A percentile compares a stretch with the other conserved stretches of the same genome.
These are phyloP conservation scores for Syrrhaptes paradoxus DNA, from an alignment of 2,113 vertebrate genomes.

Conservation along the genomic window DNA sequence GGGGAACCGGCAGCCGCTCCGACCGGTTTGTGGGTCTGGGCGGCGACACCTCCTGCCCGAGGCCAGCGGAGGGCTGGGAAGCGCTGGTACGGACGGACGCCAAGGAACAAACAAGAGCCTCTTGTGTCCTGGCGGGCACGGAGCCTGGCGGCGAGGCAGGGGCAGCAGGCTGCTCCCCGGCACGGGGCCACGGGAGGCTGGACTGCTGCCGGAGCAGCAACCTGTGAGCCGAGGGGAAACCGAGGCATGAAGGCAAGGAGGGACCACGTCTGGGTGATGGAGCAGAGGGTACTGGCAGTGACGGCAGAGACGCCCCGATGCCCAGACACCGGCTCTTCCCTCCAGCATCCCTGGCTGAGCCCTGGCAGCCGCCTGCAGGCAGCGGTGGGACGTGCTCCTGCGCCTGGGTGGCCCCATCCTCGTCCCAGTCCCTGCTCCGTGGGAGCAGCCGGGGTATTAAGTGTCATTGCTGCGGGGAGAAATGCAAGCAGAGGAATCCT, in stretches of 20 bases:
- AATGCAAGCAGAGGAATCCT: constrained; percentile 68
- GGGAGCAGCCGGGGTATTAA: constrained; percentile 14
- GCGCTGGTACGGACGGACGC: background rate
- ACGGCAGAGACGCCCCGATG: fast-evolving
- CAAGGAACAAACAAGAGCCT: background rate
- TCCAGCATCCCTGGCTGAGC: background rate
- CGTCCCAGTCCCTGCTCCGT: background rate
- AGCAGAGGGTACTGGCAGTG: background rate
- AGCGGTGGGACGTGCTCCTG: fast-evolving
- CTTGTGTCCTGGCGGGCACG: background rate
- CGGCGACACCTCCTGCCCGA: background rate
- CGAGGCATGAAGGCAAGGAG: background rate
- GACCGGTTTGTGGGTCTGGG: constrained; percentile 53
- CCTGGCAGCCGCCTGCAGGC: fast-evolving
- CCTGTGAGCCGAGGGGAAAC: background rate
- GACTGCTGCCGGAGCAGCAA: background rate
- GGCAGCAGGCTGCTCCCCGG: background rate
- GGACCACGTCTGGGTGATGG: background rate
- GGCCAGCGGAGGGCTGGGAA: constrained; percentile 14
- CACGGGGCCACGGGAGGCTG: fast-evolving
- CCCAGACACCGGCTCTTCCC: background rate
- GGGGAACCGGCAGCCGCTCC: background rate
- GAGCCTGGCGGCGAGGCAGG: background rate
- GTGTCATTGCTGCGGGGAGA: constrained; percentile 34
- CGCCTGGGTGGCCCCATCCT: background rate